Evolutionary conservation across 2,888 invertebrate species (phyloP).

Genomic region (Enchytraeus crypticus): DNA sequence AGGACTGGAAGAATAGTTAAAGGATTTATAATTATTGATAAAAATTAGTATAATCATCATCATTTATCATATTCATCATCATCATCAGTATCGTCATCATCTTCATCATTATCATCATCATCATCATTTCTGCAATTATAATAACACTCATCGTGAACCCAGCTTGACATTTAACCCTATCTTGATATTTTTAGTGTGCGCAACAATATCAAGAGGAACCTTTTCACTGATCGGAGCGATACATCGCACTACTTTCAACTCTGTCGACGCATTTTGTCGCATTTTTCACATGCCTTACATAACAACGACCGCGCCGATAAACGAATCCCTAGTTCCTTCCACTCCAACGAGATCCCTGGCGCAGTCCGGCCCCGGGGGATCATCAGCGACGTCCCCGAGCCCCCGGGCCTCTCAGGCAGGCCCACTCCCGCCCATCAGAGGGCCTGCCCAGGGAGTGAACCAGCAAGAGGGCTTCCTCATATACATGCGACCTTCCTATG

Average conservation of each 20-base stretch:
- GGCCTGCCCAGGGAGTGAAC: too few relatives aligned
- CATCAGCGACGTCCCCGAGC: not conserved
- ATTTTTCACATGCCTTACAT: constrained; percentile 26
- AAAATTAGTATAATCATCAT: too few relatives aligned
- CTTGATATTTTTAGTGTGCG: constrained; percentile 25
- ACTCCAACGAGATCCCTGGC: not conserved
- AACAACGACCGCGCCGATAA: constrained; percentile 16
- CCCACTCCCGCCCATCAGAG: not conserved
- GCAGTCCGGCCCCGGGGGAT: too few relatives aligned
- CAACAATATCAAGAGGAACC: constrained; percentile 17
- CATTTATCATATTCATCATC: too few relatives aligned
- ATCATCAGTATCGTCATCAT: too few relatives aligned
- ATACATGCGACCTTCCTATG: constrained; percentile 82
- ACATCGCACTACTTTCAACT: constrained; percentile 11
- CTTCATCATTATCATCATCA: too few relatives aligned
- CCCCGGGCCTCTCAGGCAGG: not conserved
- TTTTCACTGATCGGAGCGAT: constrained; percentile 19
- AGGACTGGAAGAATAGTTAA: too few relatives aligned
- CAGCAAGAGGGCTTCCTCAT: constrained; percentile 22
- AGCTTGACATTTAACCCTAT: too few relatives aligned
- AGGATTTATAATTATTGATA: too few relatives aligned
- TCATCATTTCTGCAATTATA: too few relatives aligned
- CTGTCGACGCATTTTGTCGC: constrained; percentile 12
- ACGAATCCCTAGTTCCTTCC: not conserved
- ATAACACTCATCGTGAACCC: too few relatives aligned